Percentiles rank a stretch among this genome's conserved stretches.
phyloP scores from a whole-genome alignment of 1,140 invertebrate species.

The Psilanteris sp. region DNA sequence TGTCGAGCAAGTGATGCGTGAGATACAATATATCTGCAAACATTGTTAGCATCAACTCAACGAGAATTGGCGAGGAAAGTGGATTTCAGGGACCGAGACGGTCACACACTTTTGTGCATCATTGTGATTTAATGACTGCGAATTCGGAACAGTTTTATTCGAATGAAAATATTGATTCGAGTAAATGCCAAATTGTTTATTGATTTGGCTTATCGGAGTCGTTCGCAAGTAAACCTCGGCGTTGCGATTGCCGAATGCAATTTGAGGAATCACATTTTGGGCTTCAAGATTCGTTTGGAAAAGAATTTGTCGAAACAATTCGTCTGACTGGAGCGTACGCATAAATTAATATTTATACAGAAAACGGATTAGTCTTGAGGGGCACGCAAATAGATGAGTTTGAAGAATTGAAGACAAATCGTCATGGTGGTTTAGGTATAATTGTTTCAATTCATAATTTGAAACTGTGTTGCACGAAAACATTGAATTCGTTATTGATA shows the following conservation, averaged over 20 bases:
- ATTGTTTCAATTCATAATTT: too few species aligned
- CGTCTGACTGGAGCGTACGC: too few species aligned
- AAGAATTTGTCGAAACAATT: too few species aligned
- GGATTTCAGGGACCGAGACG: constrained; percentile 57
- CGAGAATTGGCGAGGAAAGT: constrained; percentile 76
- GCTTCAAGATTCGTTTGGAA: too few species aligned
- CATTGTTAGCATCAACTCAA: constrained; percentile 81
- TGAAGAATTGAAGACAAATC: too few species aligned
- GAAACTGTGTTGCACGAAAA: too few species aligned
- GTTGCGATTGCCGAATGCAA: constrained; percentile 10
- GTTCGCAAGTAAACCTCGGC: constrained; percentile 9
- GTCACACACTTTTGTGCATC: constrained; percentile 57
- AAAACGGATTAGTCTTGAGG: too few species aligned
- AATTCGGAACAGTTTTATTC: constrained; percentile 25
- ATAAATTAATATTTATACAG: too few species aligned
- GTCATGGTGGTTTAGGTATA: too few species aligned
- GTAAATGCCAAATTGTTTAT: constrained; percentile 38
- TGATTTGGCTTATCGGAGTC: constrained; percentile 21
- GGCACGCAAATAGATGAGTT: too few species aligned
- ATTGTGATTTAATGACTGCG: constrained; percentile 57
- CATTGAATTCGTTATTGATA: too few species aligned
- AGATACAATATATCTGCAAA: too few species aligned
- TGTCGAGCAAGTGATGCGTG: constrained; percentile 80
- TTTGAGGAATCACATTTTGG: constrained; percentile 9
- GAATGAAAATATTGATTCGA: constrained; percentile 35